Evolutionary conservation across 2,797 vertebrate species (phyloP), one percentile per base, ranked within the genome.

Genomic region (Moxostoma hubbsi): DNA sequence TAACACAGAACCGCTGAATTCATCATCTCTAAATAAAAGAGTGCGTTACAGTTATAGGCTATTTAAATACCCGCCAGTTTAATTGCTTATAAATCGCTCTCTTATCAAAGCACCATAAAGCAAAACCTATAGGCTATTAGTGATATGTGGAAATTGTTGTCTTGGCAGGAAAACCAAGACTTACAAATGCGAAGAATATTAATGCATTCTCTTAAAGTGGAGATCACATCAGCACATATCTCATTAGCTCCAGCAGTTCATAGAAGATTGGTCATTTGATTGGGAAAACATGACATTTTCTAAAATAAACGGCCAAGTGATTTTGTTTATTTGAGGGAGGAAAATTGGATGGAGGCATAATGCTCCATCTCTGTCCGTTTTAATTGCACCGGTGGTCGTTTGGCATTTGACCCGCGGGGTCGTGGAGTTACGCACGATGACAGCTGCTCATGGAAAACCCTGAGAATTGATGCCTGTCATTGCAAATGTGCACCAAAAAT

Each of bases 351-450:
- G 8, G 77, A 79, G 84, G 83, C 90, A 90, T 90, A 88, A 89
- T 58, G 70, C 46, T 87, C 83, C 87, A 90, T 93, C 91, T 92
- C 86, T 91, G 86, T 89, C 83, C 81, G 81, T 87, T 85, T 92
- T 92, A 92, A 93, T 92, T 91, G 92, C 89, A 90, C 87, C 87
- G 89, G 88, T 91, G 92, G 88, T 93, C 91, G 86, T 58, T 83
- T 87, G 91, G 87, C 92, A 92, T 94, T 89, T 93, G 93, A 93
- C 92, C 90, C 72, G 71, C n/a, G 80, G 90, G 90, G 90, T 92
- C 90, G 89, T 87, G 84, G 88, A 83, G 90, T 90, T 92, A 93
- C 89, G 90, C 89, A 63, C 78, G 72, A 75, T 72, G 86, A 89
- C 89, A 90, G 82, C 87, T 85, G 86, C 83, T 75, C 74, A 69